A percentile compares a stretch with the other conserved stretches of the same genome.
Evolutionary conservation across 2,113 vertebrate genomes (phyloP).

Genomic region (Columbina picui): DNA sequence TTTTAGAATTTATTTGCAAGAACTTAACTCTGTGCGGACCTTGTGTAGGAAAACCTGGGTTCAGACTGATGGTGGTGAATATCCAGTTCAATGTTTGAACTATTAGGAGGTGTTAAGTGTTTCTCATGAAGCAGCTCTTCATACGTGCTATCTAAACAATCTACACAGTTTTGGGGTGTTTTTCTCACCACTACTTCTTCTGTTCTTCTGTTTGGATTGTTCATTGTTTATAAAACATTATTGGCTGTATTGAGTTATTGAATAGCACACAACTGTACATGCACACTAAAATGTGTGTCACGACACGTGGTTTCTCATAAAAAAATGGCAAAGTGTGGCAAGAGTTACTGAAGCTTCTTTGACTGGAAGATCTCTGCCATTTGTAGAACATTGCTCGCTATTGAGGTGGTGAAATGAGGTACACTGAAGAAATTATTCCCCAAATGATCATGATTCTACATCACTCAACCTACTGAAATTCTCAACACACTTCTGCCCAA

Average conservation of each 20-base stretch:
- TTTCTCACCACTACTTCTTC: not conserved
- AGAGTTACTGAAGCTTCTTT: not conserved
- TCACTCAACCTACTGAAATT: not conserved
- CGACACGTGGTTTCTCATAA: fast-evolving
- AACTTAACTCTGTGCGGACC: not conserved
- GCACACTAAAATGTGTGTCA: not conserved
- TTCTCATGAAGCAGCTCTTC: not conserved
- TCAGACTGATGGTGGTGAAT: not conserved
- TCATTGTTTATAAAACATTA: not conserved
- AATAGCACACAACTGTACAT: fast-evolving
- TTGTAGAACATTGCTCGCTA: not conserved
- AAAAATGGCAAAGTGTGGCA: not conserved
- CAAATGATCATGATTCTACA: fast-evolving
- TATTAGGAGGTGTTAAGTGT: not conserved
- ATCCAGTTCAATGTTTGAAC: not conserved
- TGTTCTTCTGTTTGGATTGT: not conserved
- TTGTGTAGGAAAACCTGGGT: not conserved
- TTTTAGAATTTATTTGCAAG: not conserved
- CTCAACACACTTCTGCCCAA: not conserved
- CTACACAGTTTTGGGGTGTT: not conserved
- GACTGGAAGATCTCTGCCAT: not conserved
- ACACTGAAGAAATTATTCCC: not conserved
- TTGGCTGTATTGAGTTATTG: not conserved
- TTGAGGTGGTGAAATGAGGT: not conserved
- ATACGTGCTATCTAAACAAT: not conserved